phyloP scores from a whole-genome alignment of 2,888 invertebrate genomes.

The Drosophila nr. medialis region DNA sequence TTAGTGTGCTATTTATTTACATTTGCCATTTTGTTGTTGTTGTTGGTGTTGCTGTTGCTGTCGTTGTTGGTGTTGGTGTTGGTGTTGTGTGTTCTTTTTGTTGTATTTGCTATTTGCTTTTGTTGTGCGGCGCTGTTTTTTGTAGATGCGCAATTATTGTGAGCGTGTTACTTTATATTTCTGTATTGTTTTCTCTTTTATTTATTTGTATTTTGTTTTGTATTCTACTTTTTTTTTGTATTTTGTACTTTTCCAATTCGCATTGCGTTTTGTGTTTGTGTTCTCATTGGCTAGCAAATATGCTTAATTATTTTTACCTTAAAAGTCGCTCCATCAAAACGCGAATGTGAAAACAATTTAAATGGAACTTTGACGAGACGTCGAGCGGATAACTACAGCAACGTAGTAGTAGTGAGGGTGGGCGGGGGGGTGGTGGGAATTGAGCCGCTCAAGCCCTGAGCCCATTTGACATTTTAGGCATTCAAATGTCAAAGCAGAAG shows the following conservation, averaged over 20 bases:
- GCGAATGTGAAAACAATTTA: conserved; percentile 73
- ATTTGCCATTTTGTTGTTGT: conserved; percentile 54
- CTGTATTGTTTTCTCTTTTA: conserved; percentile 60
- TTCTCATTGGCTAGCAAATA: conserved; percentile 68
- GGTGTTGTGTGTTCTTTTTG: conserved; percentile 32
- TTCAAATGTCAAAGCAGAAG: conserved; percentile 61
- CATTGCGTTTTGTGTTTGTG: conserved; percentile 62
- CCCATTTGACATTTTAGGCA: conserved; percentile 76
- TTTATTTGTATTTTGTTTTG: conserved; percentile 30
- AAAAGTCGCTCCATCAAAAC: conserved; percentile 76
- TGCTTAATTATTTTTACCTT: conserved; percentile 82
- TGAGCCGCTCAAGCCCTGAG: conserved; percentile 59
- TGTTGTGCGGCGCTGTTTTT: conserved; percentile 57
- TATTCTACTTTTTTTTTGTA: conserved; percentile 16
- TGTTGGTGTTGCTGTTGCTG: background rate
- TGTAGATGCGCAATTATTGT: conserved; percentile 82
- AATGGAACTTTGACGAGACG: conserved; percentile 36
- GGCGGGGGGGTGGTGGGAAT: background rate
- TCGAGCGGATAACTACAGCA: background rate
- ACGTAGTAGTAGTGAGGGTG: background rate
- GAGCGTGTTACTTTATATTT: conserved; percentile 75
- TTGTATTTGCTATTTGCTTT: conserved; percentile 61
- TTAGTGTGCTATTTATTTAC: conserved; percentile 77
- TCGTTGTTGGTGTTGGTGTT: conserved; percentile 15
- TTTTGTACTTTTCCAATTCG: conserved; percentile 67